Base-by-base conservation (phyloP, 2,797 vertebrate species). In the Sylvilagus floridanus region DNA sequence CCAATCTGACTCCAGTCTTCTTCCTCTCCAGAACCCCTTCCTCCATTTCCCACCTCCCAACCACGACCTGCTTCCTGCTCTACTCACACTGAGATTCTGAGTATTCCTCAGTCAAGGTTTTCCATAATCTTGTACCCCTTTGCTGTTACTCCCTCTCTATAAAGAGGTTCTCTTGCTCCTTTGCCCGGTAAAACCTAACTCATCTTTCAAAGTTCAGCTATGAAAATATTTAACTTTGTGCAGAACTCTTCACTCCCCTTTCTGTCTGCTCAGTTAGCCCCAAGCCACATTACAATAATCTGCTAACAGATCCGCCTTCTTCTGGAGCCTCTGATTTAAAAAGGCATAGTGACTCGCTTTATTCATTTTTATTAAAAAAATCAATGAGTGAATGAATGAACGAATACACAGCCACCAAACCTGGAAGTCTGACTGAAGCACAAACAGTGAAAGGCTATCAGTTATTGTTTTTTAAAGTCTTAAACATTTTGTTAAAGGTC, bases 351-450 rank as follows among this genome's bases (percentile, higher is more conserved):
- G 62, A 71, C 28, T 84, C 10, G 17, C 22, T 77, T 93, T 72
- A 72, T 52, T 93, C 26, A 72, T 71, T 90, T 96, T 91, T 84
- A 68, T 66, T 94, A 84, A 62, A n/a, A 91, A 17, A 84, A 79
- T 76, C n/a, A 92, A 47, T 87, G 37, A 81, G 90, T 88, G 87
- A 91, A 71, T 9, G 42, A 42, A 42, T 42, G 42, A 42, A 42
- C 8, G 42, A 42, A 42, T 42, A 42, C 42, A 42, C 42, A 42
- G 42, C 42, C 42, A 42, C 62, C 42, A 92, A 93, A 86, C 84
- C 54, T 50, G 84, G 82, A 37, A 14, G 62, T 86, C 50, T 90
- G 50, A 88, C 19, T 62, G 84, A 90, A 84, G 89, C 42, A 79
- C 35, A 42, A 88, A 71, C 24, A 86, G 22, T 47, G 82, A 79